Percentiles rank a stretch among this genome's conserved stretches.
These are phyloP conservation scores for Drosophila neonasuta DNA, from an alignment of 2,888 invertebrate species.

Conservation along the genomic window DNA sequence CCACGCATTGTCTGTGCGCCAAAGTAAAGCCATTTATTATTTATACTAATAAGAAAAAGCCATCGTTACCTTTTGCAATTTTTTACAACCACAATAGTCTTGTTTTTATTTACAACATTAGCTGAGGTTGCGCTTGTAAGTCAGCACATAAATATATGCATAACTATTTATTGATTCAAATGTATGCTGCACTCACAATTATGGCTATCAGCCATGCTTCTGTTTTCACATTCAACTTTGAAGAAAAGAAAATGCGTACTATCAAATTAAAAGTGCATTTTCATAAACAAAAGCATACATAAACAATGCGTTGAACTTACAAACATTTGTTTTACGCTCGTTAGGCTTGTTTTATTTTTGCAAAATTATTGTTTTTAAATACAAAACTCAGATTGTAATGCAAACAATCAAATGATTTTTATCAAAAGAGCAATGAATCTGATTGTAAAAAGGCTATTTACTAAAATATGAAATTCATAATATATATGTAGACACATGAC, in stretches of 20 bases:
- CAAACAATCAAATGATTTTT: neutral
- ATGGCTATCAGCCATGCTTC: conserved; percentile 1
- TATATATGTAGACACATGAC: too few relatives aligned
- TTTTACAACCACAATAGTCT: conserved; percentile 5
- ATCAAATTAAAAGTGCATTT: too few relatives aligned
- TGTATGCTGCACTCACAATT: neutral
- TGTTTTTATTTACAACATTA: conserved; percentile 4
- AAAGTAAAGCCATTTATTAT: conserved; percentile 18
- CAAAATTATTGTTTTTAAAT: neutral
- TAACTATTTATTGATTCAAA: conserved; percentile 2
- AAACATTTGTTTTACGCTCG: neutral
- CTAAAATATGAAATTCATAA: too few relatives aligned
- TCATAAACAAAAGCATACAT: neutral
- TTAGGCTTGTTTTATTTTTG: neutral
- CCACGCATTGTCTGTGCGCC: conserved; percentile 27
- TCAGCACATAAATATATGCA: conserved; percentile 9
- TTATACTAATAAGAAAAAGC: neutral
- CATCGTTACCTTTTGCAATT: conserved; percentile 3
- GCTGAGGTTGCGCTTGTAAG: conserved; percentile 3
- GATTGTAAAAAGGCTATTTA: too few relatives aligned
- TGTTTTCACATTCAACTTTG: neutral
- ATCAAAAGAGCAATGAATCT: neutral
- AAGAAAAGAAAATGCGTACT: neutral
- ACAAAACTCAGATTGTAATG: neutral
- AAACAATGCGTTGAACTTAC: neutral